Evolutionary conservation across 2,888 invertebrate genomes (phyloP).

Genomic region (Eueremaeus valkanovi): DNA sequence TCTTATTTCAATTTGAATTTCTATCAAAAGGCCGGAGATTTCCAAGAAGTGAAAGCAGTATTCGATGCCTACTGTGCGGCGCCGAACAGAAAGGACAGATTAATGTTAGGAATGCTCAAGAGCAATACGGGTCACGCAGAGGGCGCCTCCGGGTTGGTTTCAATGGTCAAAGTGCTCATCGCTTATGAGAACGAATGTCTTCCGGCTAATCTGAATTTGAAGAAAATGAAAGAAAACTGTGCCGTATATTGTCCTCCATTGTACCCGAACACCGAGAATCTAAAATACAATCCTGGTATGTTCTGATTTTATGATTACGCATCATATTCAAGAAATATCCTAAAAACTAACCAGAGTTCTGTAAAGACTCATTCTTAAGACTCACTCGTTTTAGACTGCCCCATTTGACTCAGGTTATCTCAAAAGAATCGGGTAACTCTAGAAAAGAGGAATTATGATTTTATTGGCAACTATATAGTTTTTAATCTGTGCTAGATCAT

Average conservation of each 20-base stretch:
- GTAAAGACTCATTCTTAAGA: no score
- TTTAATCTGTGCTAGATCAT: no score
- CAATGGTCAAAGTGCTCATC: constrained; percentile 81
- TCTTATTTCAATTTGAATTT: no score
- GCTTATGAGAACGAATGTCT: constrained; percentile 87
- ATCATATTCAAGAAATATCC: no score
- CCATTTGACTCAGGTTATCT: no score
- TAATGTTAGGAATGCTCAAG: constrained; percentile 93
- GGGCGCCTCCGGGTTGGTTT: constrained; percentile 60
- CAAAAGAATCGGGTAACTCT: no score
- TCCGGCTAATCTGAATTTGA: constrained; percentile 86
- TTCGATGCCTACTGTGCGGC: constrained; percentile 72
- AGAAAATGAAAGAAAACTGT: constrained; percentile 79
- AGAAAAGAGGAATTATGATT: no score
- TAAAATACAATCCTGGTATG: constrained; percentile 56
- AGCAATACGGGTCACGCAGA: constrained; percentile 99
- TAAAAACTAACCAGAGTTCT: no score
- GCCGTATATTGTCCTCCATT: constrained; percentile 52
- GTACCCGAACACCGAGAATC: constrained; percentile 51
- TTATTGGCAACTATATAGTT: no score
- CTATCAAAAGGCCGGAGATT: constrained; percentile 87
- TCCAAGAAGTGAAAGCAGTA: constrained; percentile 92
- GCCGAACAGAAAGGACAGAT: constrained; percentile 61
- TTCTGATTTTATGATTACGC: no score
- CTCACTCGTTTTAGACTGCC: no score